A percentile compares a stretch with the other conserved stretches of the same genome.
Conservation (phyloP, 2,797 vertebrate species). For the Arnoldichthys spilopterus region DNA sequence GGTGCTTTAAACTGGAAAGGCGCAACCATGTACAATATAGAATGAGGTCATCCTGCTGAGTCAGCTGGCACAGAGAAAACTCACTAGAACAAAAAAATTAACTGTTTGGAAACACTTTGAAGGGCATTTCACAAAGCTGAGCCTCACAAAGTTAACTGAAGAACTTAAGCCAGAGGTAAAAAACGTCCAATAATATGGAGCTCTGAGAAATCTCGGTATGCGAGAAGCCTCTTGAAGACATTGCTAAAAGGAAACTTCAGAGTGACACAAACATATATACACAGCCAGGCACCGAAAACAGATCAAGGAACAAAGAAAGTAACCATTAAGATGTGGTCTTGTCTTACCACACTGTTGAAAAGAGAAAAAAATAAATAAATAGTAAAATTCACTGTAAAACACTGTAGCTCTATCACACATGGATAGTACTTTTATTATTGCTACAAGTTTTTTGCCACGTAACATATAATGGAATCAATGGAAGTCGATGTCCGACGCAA, state of each 20-base stretch:
- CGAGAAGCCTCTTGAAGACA: not conserved
- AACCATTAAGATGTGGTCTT: slow-evolving; percentile 55
- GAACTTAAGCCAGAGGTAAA: slow-evolving; percentile 3
- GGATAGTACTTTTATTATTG: slow-evolving; percentile 52
- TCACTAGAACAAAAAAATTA: slow-evolving; percentile 4
- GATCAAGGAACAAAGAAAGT: slow-evolving; percentile 41
- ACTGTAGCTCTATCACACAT: slow-evolving; percentile 51
- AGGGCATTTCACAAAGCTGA: slow-evolving; percentile 6
- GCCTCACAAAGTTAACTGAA: not conserved
- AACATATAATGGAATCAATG: slow-evolving; percentile 49
- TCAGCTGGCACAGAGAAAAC: slow-evolving; percentile 21
- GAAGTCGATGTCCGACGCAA: slow-evolving; percentile 32
- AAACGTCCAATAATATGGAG: not conserved
- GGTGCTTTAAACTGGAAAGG: slow-evolving; percentile 28
- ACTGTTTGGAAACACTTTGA: slow-evolving; percentile 1
- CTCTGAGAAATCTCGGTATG: slow-evolving; percentile 7
- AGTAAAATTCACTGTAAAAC: slow-evolving; percentile 52
- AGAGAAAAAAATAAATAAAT: slow-evolving; percentile 56
- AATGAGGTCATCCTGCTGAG: slow-evolving; percentile 26
- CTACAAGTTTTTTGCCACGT: slow-evolving; percentile 45
- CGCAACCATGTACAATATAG: slow-evolving; percentile 10
- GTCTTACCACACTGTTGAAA: slow-evolving; percentile 50
- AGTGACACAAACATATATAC: slow-evolving; percentile 21
- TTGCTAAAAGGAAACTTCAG: slow-evolving; percentile 14
- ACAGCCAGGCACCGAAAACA: slow-evolving; percentile 44